Base-by-base conservation (phyloP, 1,140 invertebrate genomes). In the Antheraea mylitta region DNA sequence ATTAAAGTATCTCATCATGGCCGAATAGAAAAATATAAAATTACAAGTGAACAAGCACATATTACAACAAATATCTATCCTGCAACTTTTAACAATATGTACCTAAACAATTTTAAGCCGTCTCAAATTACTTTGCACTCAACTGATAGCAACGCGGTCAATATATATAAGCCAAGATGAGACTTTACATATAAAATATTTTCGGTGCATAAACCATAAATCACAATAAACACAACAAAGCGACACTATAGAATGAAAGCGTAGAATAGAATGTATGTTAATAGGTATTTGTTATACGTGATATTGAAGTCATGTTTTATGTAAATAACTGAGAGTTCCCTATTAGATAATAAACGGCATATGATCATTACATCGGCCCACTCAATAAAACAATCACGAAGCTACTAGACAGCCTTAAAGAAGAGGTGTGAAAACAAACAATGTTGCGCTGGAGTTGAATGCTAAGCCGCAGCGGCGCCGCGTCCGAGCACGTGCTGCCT, bases 321-420 rank as follows among this genome's bases (percentile, higher is more conserved):
- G 10, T 61, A 61, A 37, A 38, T 16, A 64, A 37, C 37, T 64
- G 8, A 11, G 19, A 18, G 45, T n/a, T 53, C 10, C 45, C 45
- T 9, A 65, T 69, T 75, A 73, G 18, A 74, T 75, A 60, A 82
- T 72, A 76, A 79, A 68, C 62, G 59, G 64, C 71, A 77, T 74
- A 68, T 71, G 63, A 73, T 74, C 63, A 72, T 53, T 13, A 53
- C 13, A 53, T 53, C 63, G 65, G 22, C 48, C 58, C 68, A 83
- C 80, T 86, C 75, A 81, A 89, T 89, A 89, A 87, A 86, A 85
- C 81, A 74, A 81, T 88, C 87, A 89, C 83, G 84, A 71, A 68
- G 69, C 45, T 53, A 53, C 11, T 53, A 53, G 11, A 53, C 16
- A 53, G 45, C 11, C 45, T 53, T 53, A 53, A 74, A 60, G n/a